A percentile compares a stretch with the other conserved stretches of the same genome.
Conservation (phyloP, 2,888 invertebrate genomes). For the Microplitis manilae region DNA sequence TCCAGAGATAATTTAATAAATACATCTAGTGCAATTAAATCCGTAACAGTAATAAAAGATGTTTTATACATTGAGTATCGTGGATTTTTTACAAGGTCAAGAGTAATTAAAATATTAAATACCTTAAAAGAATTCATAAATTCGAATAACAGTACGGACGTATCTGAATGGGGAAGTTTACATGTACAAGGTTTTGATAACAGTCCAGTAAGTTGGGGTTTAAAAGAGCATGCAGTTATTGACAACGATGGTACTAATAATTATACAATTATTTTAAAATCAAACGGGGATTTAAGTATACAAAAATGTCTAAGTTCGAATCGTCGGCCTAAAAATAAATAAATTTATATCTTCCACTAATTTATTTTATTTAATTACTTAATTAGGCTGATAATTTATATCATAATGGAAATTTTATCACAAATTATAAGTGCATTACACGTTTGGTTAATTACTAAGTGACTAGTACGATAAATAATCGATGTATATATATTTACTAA, state of each 20-base stretch:
- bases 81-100: constrained; percentile 73
- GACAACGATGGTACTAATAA: constrained; percentile 73
- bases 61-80: constrained; percentile 71
- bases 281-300: constrained; percentile 61
- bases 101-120: constrained; percentile 67
- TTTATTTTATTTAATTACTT: constrained; percentile 13
- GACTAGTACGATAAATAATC: background rate
- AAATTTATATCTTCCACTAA: background rate
- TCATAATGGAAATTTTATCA: constrained; percentile 1
- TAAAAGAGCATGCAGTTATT: constrained; percentile 72
- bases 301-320: constrained; percentile 67
- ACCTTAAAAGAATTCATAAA: constrained; percentile 61
- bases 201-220: constrained; percentile 72
- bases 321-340: constrained; percentile 3
- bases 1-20: constrained; percentile 66
- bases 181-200: constrained; percentile 76
- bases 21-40: constrained; percentile 69
- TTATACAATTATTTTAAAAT: constrained; percentile 71
- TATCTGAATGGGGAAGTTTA: constrained; percentile 72
- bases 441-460: background rate
- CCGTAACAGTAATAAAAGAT: constrained; percentile 64
- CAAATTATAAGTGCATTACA: background rate
- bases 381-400: background rate
- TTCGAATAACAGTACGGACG: constrained; percentile 53
- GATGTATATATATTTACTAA: background rate